phyloP scores from a whole-genome alignment of 2,888 invertebrate genomes.

The Morpho deidamia region DNA sequence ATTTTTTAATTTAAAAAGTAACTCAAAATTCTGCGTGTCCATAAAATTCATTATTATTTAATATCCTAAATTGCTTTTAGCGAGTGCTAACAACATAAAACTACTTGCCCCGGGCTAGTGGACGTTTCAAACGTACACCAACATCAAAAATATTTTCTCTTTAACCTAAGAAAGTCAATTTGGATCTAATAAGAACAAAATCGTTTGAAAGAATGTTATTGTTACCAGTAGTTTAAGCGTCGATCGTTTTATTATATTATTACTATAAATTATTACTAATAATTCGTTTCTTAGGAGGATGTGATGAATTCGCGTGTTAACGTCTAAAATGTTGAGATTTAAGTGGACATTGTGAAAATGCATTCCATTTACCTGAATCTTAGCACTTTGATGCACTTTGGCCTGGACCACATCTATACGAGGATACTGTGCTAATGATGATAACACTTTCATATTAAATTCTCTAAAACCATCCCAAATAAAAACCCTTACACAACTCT shows the following conservation, averaged over 20 bases:
- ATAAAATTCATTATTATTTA: neutral
- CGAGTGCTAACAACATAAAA: constrained; percentile 14
- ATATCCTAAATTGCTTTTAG: constrained; percentile 13
- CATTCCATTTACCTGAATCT: constrained; percentile 67
- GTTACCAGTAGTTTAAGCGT: constrained; percentile 76
- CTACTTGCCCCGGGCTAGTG: constrained; percentile 23
- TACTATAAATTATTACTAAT: constrained; percentile 38
- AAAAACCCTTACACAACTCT: too few species aligned
- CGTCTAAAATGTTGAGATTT: constrained; percentile 47
- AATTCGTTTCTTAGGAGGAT: constrained; percentile 49
- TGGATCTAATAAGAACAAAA: constrained; percentile 33
- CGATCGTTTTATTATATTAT: constrained; percentile 54
- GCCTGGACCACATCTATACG: constrained; percentile 26
- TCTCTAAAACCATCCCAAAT: neutral
- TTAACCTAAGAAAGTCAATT: constrained; percentile 33
- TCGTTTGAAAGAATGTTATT: constrained; percentile 49
- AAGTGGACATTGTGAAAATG: constrained; percentile 66
- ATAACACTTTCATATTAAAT: neutral
- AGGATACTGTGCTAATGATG: constrained; percentile 11
- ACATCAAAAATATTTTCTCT: constrained; percentile 24
- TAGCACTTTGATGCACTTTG: constrained; percentile 62
- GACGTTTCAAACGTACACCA: constrained; percentile 10
- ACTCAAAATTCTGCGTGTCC: constrained; percentile 6
- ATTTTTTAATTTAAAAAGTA: constrained; percentile 32
- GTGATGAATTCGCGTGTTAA: constrained; percentile 51